phyloP scores from a whole-genome alignment of 1,140 invertebrate species.

The Vanessa atalanta region DNA sequence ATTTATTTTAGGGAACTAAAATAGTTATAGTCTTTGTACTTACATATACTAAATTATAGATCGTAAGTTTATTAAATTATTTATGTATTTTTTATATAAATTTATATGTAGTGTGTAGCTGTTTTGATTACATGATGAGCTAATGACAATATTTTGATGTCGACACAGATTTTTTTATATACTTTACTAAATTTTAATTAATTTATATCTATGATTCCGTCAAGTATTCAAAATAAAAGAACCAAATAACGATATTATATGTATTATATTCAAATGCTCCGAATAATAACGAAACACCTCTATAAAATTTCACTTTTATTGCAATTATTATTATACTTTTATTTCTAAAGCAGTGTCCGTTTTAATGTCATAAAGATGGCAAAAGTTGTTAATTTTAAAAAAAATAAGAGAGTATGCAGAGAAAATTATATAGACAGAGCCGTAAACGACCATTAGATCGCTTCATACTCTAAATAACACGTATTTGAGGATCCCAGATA shows the following conservation, averaged over 20 bases:
- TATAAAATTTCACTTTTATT: background rate
- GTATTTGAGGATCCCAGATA: background rate
- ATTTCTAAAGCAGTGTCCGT: background rate
- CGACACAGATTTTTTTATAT: too few relatives aligned
- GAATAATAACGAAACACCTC: too few relatives aligned
- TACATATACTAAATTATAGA: background rate
- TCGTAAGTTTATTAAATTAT: background rate
- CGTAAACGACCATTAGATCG: conserved; percentile 13
- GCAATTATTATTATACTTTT: background rate
- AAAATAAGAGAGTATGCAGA: conserved; percentile 1
- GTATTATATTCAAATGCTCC: too few relatives aligned
- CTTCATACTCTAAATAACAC: conserved; percentile 14
- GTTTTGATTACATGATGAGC: background rate
- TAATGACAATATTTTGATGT: background rate
- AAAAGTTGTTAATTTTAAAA: conserved; percentile 10
- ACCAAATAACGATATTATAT: too few relatives aligned
- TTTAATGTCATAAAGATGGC: background rate
- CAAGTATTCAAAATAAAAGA: too few relatives aligned
- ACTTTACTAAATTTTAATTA: too few relatives aligned
- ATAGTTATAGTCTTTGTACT: background rate
- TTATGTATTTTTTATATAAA: background rate
- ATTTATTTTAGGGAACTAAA: background rate
- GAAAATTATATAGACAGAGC: conserved; percentile 16
- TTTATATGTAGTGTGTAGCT: too few relatives aligned
- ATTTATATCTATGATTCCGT: too few relatives aligned